Evolutionary conservation across 2,888 invertebrate genomes (phyloP).

Genomic region (Drosophila vallismaia): DNA sequence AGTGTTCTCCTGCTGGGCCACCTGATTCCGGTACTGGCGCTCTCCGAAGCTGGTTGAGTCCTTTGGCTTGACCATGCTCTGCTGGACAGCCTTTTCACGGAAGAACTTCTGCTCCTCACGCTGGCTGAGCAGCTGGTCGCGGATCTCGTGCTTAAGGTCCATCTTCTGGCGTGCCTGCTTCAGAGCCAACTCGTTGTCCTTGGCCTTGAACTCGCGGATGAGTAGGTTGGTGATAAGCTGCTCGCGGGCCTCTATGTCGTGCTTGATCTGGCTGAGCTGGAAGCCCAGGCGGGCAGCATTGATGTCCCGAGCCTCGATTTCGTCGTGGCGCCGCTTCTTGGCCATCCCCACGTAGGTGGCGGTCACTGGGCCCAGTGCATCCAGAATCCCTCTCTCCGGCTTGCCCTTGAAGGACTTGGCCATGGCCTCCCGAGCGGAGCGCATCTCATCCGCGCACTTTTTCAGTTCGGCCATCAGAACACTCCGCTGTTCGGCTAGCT

Average conservation of each 20-base stretch:
- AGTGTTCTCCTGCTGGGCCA: conserved; percentile 3
- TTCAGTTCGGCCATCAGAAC: conserved; percentile 41
- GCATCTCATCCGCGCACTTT: conserved; percentile 28
- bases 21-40: conserved; percentile 49
- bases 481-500: conserved; percentile 33
- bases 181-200: conserved; percentile 42
- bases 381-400: conserved; percentile 51
- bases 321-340: conserved; percentile 17
- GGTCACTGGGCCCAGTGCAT: conserved; percentile 52
- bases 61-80: conserved; percentile 4
- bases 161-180: conserved; percentile 19
- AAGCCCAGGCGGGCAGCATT: conserved; percentile 33
- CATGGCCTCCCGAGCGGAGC: conserved; percentile 7
- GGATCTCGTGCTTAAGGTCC: conserved; percentile 43
- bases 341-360: conserved; percentile 8
- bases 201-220: conserved; percentile 49
- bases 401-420: neutral
- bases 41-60: conserved; percentile 61
- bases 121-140: conserved; percentile 53
- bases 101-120: conserved; percentile 49
- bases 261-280: conserved; percentile 41
- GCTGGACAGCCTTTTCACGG: conserved; percentile 23
- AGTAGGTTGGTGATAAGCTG: conserved; percentile 53
- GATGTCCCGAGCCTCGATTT: conserved; percentile 41
- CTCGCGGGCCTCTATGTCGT: conserved; percentile 52